A percentile compares a stretch with the other conserved stretches of the same genome.
phyloP scores from a whole-genome alignment of 2,113 vertebrate genomes.

The Piaya cayana region DNA sequence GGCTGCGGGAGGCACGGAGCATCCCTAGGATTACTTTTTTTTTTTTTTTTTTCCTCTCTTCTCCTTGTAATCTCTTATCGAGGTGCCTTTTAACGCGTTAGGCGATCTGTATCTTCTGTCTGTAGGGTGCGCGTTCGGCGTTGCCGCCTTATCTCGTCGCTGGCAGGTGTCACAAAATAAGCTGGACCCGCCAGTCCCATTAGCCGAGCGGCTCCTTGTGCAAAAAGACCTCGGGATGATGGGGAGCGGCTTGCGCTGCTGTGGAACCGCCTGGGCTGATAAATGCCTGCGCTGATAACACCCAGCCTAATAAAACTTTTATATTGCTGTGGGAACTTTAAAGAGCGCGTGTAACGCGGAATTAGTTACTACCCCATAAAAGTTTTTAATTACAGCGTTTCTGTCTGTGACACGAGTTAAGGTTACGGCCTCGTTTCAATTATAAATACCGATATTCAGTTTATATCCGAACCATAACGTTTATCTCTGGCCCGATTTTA shows the following conservation, averaged over 20 bases:
- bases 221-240: neutral
- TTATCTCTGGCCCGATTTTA: conserved; percentile 25
- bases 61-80: neutral
- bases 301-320: conserved; percentile 69
- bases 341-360: conserved; percentile 62
- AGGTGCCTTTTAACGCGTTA: neutral
- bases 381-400: conserved; percentile 74
- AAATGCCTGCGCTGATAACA: conserved; percentile 42
- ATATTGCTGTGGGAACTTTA: conserved; percentile 67
- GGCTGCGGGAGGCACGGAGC: neutral
- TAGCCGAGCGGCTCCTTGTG: neutral
- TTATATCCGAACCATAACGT: conserved; percentile 31
- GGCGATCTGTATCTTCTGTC: neutral
- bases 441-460: conserved; percentile 62
- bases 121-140: neutral
- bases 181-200: neutral
- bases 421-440: conserved; percentile 69
- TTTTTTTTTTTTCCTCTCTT: no score
- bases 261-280: neutral
- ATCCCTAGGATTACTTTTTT: no score
- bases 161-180: conserved; percentile 56
- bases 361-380: conserved; percentile 72
- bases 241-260: conserved; percentile 11
- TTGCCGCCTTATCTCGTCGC: neutral
- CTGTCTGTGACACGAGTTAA: conserved; percentile 49